phyloP scores from a whole-genome alignment of 2,113 vertebrate genomes.

The Otus sunia region DNA sequence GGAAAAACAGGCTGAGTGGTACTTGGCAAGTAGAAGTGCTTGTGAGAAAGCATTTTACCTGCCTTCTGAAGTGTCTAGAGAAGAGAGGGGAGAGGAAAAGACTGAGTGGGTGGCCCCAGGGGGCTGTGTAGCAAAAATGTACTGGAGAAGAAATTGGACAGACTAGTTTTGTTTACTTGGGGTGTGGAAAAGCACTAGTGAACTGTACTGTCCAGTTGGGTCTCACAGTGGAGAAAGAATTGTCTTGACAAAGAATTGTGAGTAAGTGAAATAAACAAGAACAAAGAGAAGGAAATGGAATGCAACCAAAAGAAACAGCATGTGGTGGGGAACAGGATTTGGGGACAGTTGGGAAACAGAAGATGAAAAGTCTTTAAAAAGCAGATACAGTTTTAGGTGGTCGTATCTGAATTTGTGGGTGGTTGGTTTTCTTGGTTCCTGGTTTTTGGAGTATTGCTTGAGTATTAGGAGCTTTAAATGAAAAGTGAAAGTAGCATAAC shows the following conservation, averaged over 20 bases:
- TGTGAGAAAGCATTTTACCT: not conserved
- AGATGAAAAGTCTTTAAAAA: not conserved
- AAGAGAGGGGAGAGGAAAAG: not conserved
- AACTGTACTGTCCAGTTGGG: rapidly evolving
- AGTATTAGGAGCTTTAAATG: not conserved
- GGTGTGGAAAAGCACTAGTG: not conserved
- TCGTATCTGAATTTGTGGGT: not conserved
- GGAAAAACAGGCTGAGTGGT: not conserved
- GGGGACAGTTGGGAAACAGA: rapidly evolving
- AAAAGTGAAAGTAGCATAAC: not conserved
- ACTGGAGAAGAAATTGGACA: not conserved
- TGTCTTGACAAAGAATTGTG: not conserved
- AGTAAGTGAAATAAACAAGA: not conserved
- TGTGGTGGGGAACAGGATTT: rapidly evolving
- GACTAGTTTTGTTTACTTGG: not conserved
- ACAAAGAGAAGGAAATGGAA: not conserved
- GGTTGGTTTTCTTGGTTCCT: not conserved
- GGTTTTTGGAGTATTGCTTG: not conserved
- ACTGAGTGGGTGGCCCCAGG: rapidly evolving
- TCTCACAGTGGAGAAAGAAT: not conserved
- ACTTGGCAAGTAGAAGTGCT: not conserved
- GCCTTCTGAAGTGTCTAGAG: not conserved
- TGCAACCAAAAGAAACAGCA: not conserved
- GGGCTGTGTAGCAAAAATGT: not conserved
- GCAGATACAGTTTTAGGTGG: not conserved